A percentile compares a stretch with the other conserved stretches of the same genome.
Conservation (phyloP, 2,888 invertebrate genomes). For the Trypoxylon attenuatum region DNA sequence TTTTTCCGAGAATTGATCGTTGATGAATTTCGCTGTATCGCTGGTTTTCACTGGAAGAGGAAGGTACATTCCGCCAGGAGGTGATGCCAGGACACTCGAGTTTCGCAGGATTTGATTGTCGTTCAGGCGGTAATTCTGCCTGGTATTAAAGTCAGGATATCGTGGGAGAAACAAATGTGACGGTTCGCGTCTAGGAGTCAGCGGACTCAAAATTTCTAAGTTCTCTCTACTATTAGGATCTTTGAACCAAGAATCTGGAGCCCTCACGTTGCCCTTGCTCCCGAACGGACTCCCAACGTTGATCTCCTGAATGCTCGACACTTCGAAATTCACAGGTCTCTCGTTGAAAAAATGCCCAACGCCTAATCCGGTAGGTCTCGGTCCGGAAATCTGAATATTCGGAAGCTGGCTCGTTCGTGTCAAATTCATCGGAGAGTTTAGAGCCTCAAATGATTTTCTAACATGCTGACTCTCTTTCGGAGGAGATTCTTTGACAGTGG, state of each 20-base stretch:
- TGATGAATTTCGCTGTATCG: constrained; percentile 3
- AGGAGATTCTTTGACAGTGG: constrained; percentile 24
- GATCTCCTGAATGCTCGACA: constrained; percentile 1
- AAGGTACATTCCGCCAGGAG: constrained; percentile 39
- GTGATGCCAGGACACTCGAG: constrained; percentile 20
- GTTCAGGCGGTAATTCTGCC: constrained; percentile 27
- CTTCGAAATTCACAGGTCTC: not conserved
- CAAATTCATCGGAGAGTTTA: not conserved
- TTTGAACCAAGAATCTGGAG: not conserved
- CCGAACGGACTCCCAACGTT: constrained; percentile 15
- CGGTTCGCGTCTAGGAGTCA: not conserved
- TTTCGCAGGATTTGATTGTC: constrained; percentile 42
- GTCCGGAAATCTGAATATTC: not conserved
- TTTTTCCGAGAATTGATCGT: constrained; percentile 6
- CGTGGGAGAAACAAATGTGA: constrained; percentile 14
- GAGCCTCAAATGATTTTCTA: not conserved
- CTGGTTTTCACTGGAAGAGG: constrained; percentile 21
- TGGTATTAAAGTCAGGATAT: constrained; percentile 13
- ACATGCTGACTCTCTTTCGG: not conserved
- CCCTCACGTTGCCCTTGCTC: constrained; percentile 6
- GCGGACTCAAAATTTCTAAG: not conserved
- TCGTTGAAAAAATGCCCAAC: not conserved
- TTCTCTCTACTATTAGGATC: not conserved
- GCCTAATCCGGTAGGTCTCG: not conserved
- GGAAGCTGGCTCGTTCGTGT: not conserved